These are phyloP conservation scores for Brenthis ino DNA, from an alignment of 2,888 invertebrate species.

Conservation along the genomic window DNA sequence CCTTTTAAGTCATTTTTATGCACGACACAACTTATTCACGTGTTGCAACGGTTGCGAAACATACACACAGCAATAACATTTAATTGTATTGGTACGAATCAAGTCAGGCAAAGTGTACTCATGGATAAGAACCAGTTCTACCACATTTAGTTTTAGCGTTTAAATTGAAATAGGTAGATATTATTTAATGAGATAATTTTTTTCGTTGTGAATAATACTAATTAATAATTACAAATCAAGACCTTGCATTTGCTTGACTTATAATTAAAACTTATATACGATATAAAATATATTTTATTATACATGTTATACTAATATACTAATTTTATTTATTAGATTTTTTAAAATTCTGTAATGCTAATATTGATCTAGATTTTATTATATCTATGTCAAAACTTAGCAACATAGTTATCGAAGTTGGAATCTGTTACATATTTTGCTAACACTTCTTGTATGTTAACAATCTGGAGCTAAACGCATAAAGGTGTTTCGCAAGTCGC, in stretches of 20 bases:
- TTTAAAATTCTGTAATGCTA: slow-evolving; percentile 7
- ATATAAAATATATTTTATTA: not conserved
- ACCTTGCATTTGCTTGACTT: not conserved
- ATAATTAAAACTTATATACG: not conserved
- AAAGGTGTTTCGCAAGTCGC: slow-evolving; percentile 44
- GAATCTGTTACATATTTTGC: slow-evolving; percentile 11
- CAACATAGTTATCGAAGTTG: not conserved
- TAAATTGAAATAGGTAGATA: slow-evolving; percentile 8
- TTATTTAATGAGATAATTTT: not conserved
- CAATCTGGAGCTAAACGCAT: slow-evolving; percentile 29
- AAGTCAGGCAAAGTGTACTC: slow-evolving; percentile 23
- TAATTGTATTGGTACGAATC: slow-evolving; percentile 27
- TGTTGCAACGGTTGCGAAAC: slow-evolving; percentile 17
- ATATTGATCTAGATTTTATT: slow-evolving; percentile 6
- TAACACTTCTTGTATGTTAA: slow-evolving; percentile 31
- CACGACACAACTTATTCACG: not conserved
- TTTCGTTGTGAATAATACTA: slow-evolving; percentile 1
- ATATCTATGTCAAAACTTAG: not conserved
- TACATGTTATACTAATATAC: slow-evolving; percentile 3
- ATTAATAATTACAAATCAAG: slow-evolving; percentile 1
- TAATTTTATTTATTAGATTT: not conserved
- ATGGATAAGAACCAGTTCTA: slow-evolving; percentile 28
- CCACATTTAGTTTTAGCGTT: slow-evolving; percentile 18
- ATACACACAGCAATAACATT: slow-evolving; percentile 19
- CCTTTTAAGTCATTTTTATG: slow-evolving; percentile 29